A percentile compares a stretch with the other conserved stretches of the same genome.
Evolutionary conservation across 2,113 vertebrate genomes (phyloP).

Genomic region (Dipodomys ordii): DNA sequence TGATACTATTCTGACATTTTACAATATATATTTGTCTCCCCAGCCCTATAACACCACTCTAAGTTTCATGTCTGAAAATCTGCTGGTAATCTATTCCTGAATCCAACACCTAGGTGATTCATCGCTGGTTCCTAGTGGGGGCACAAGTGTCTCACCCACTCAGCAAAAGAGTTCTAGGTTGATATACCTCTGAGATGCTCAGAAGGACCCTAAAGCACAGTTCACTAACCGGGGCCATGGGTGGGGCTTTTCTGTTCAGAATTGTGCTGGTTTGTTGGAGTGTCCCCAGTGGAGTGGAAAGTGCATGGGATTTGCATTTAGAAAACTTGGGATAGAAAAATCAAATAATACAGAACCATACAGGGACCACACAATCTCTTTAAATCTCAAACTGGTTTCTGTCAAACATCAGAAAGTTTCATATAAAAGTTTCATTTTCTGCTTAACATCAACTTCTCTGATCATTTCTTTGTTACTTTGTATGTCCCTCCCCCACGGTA

Average conservation of each 20-base stretch:
- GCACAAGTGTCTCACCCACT: neutral
- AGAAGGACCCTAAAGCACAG: neutral
- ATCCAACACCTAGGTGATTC: neutral
- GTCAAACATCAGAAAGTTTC: neutral
- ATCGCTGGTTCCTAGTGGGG: neutral
- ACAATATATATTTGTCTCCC: neutral
- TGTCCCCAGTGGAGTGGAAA: neutral
- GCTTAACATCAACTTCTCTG: too few species aligned
- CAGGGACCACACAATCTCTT: neutral
- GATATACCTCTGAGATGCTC: neutral
- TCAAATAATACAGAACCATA: neutral
- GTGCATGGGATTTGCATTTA: neutral
- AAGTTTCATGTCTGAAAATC: neutral
- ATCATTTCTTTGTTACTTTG: too few species aligned
- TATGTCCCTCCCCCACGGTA: too few species aligned
- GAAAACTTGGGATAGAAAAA: neutral
- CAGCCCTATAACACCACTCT: too few species aligned
- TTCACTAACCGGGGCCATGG: neutral
- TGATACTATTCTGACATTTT: neutral
- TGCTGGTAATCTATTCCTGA: neutral
- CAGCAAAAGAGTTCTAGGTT: neutral
- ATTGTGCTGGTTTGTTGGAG: neutral
- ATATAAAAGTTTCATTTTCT: constrained; percentile 19
- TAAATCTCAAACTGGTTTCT: neutral
- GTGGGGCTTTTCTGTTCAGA: neutral